phyloP scores from a whole-genome alignment of 2,113 vertebrate genomes.

The Bujurquina vittata region DNA sequence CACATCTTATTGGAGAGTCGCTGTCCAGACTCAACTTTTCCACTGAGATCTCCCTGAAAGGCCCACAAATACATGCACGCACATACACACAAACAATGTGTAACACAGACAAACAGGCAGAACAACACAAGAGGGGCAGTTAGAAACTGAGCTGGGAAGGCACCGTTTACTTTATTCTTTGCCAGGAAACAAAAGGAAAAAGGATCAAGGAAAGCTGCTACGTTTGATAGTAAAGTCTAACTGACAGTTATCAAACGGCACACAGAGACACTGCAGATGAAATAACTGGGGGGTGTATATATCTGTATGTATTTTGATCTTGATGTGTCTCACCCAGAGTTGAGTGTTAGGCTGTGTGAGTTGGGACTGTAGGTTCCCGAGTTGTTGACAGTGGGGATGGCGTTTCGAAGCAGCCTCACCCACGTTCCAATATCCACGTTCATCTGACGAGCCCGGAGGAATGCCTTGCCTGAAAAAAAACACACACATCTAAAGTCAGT shows the following conservation, averaged over 20 bases:
- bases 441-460: slow-evolving; percentile 89
- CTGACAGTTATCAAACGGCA: slow-evolving; percentile 23
- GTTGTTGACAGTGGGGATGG: slow-evolving; percentile 84
- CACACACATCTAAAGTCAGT: not conserved
- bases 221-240: slow-evolving; percentile 25
- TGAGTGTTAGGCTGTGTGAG: slow-evolving; percentile 63
- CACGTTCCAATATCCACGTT: slow-evolving; percentile 90
- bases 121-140: slow-evolving; percentile 57
- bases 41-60: slow-evolving; percentile 85
- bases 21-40: slow-evolving; percentile 86
- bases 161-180: slow-evolving; percentile 34
- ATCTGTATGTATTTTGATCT: not conserved
- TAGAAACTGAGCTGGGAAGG: slow-evolving; percentile 47
- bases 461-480: slow-evolving; percentile 81
- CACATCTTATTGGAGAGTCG: slow-evolving; percentile 78
- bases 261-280: not conserved
- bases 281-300: not conserved
- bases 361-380: slow-evolving; percentile 84
- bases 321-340: slow-evolving; percentile 63
- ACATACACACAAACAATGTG: slow-evolving; percentile 27
- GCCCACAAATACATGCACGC: slow-evolving; percentile 19
- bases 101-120: slow-evolving; percentile 35
- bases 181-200: slow-evolving; percentile 57
- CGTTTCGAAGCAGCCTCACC: slow-evolving; percentile 87
- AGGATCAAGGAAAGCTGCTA: slow-evolving; percentile 39